Conservation (phyloP, 92 coral and sea anemone genomes). For the Palythoa heliodiscus region DNA sequence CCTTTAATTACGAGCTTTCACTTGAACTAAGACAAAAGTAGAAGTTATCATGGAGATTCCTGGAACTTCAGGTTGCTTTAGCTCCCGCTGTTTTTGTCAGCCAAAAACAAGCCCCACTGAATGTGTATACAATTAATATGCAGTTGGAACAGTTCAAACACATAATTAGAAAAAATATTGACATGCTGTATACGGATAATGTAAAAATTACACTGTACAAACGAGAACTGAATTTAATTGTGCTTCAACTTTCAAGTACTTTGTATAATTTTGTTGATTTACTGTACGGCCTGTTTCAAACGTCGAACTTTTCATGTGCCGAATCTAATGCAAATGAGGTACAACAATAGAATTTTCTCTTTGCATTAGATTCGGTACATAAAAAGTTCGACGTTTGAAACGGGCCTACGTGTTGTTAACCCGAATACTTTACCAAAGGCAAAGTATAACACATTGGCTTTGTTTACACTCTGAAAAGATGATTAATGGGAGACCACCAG, state of each 20-base stretch:
- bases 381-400: too few species aligned
- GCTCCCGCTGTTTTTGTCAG: neutral
- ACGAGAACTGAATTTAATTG: neutral
- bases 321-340: too few species aligned
- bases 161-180: neutral
- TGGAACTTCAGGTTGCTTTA: neutral
- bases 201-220: neutral
- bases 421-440: too few species aligned
- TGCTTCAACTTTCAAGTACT: neutral
- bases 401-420: too few species aligned
- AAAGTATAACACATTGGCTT: neutral
- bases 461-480: neutral
- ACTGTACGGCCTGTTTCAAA: too few species aligned
- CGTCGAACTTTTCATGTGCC: too few species aligned
- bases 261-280: too few species aligned
- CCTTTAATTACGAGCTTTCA: neutral
- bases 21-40: neutral
- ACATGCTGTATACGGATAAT: too few species aligned
- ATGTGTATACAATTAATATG: neutral
- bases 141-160: too few species aligned
- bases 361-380: too few species aligned
- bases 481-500: neutral
- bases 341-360: too few species aligned
- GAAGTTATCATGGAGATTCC: too few species aligned
- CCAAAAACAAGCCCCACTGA: neutral